These are phyloP conservation scores for Collichthys lucidus DNA, from an alignment of 2,113 vertebrate genomes.

Conservation along the genomic window DNA sequence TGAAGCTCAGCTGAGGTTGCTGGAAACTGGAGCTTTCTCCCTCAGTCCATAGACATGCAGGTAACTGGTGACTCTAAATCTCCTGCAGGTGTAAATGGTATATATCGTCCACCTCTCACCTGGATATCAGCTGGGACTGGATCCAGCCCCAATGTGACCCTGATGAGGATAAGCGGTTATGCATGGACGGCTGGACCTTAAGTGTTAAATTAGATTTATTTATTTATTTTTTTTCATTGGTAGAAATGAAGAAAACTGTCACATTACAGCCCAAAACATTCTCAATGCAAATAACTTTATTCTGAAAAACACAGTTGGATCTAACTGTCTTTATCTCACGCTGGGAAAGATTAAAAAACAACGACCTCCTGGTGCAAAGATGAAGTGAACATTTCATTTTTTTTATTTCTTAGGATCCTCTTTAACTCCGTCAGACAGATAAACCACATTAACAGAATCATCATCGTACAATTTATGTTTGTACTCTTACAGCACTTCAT, in stretches of 20 bases:
- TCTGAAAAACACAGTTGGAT: too few relatives aligned
- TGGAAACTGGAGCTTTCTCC: neutral
- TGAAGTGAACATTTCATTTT: neutral
- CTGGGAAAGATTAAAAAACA: neutral
- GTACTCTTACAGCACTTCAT: neutral
- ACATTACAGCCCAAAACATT: neutral
- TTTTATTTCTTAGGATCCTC: neutral
- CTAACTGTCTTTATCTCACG: neutral
- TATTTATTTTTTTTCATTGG: too few relatives aligned
- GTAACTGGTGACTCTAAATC: too few relatives aligned
- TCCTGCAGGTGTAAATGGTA: too few relatives aligned
- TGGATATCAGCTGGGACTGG: too few relatives aligned
- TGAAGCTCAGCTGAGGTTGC: neutral
- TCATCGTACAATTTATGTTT: neutral
- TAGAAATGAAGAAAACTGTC: neutral
- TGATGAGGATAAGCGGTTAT: too few relatives aligned
- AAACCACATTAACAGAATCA: neutral
- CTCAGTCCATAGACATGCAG: too few relatives aligned
- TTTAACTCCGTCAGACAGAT: neutral
- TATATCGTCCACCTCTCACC: too few relatives aligned
- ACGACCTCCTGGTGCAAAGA: neutral
- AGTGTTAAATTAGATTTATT: too few relatives aligned
- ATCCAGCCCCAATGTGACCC: too few relatives aligned
- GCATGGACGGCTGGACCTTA: too few relatives aligned
- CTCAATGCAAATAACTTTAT: neutral